Evolutionary conservation across 2,888 invertebrate species (phyloP).

Genomic region (Clepsis dumicolana): DNA sequence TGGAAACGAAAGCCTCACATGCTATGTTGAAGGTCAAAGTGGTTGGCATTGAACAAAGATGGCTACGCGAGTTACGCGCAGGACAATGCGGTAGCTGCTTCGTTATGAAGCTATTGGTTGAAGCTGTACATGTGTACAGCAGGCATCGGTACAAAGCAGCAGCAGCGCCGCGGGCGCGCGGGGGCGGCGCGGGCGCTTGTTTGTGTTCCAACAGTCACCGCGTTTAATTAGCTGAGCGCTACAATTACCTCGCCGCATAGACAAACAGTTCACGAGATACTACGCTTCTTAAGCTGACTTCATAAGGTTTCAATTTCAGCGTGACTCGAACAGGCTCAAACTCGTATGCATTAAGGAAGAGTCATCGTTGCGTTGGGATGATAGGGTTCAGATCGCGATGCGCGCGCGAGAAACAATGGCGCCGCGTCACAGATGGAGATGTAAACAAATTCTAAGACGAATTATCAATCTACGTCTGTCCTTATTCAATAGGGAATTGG

Average conservation of each 20-base stretch:
- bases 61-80: constrained; percentile 25
- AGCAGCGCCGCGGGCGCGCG: background rate
- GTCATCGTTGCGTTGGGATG: background rate
- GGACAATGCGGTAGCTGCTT: constrained; percentile 25
- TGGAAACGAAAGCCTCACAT: too few species aligned
- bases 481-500: constrained; percentile 40
- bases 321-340: background rate
- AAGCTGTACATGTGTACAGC: background rate
- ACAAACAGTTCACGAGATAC: background rate
- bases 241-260: constrained; percentile 37
- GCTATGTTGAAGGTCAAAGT: background rate
- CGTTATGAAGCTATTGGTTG: constrained; percentile 26
- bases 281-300: background rate
- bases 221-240: constrained; percentile 41
- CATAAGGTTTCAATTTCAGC: constrained; percentile 21
- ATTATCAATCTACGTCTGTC: constrained; percentile 42
- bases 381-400: constrained; percentile 29
- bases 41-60: background rate
- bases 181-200: constrained; percentile 24
- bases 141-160: constrained; percentile 3
- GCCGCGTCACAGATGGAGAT: constrained; percentile 40
- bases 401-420: constrained; percentile 31
- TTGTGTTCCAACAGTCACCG: constrained; percentile 41
- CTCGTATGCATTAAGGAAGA: constrained; percentile 5
- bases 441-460: constrained; percentile 44